Evolutionary conservation across 2,797 vertebrate genomes (phyloP).

Genomic region (Gallinago solitaria): DNA sequence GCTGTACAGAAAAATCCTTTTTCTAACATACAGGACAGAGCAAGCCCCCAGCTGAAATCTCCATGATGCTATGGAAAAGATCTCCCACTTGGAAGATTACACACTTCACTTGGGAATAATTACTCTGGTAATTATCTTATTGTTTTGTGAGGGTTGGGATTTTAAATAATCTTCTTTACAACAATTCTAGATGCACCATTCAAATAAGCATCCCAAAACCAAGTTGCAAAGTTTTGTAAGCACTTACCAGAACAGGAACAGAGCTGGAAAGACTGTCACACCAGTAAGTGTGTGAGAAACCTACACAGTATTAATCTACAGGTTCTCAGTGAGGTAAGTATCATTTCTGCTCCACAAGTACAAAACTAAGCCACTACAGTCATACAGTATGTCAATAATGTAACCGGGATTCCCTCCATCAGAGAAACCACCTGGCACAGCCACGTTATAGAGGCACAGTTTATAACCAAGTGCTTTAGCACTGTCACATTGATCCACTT

Average conservation of each 20-base stretch:
- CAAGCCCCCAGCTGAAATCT: not conserved
- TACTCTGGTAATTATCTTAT: not conserved
- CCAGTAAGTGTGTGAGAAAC: not conserved
- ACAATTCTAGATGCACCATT: not conserved
- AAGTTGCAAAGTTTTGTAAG: not conserved
- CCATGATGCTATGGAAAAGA: not conserved
- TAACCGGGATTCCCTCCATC: not conserved
- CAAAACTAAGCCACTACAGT: not conserved
- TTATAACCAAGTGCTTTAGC: not conserved
- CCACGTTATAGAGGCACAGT: not conserved
- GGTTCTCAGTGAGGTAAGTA: not conserved
- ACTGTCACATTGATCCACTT: not conserved
- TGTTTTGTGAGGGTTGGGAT: not conserved
- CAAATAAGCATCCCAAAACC: not conserved
- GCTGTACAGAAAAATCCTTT: not conserved
- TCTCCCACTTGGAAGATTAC: not conserved
- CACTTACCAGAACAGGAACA: not conserved
- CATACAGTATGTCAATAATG: fast-evolving
- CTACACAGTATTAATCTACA: not conserved
- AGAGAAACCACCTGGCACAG: not conserved
- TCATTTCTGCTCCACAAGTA: not conserved
- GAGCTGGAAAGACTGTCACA: not conserved
- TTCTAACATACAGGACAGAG: not conserved
- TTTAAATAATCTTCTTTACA: not conserved
- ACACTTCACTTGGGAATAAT: not conserved